Conservation (phyloP, 2,888 invertebrate species). For the Thelaira solivaga region DNA sequence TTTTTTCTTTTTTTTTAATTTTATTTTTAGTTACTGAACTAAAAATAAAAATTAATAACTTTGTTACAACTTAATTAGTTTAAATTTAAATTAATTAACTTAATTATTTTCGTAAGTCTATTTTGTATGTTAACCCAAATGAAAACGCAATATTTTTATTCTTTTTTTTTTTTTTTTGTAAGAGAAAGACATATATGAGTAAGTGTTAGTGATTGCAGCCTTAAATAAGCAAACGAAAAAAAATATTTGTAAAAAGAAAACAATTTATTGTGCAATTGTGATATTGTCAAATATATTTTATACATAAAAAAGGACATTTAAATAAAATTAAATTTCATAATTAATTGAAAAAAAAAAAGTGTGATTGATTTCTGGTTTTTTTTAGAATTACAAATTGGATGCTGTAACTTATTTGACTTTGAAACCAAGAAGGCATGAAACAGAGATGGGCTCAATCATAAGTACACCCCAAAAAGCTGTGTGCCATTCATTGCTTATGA, state of each 20-base stretch:
- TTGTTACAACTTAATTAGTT: too few relatives aligned
- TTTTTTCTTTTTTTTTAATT: slow-evolving; percentile 9
- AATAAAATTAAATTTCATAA: slow-evolving; percentile 20
- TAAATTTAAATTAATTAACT: too few relatives aligned
- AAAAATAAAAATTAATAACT: too few relatives aligned
- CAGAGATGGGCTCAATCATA: too few relatives aligned
- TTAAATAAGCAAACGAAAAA: slow-evolving; percentile 28
- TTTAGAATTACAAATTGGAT: too few relatives aligned
- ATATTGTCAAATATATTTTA: slow-evolving; percentile 64
- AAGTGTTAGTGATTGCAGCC: slow-evolving; percentile 26
- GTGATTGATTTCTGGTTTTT: too few relatives aligned
- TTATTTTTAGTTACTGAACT: slow-evolving; percentile 7
- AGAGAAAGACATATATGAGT: slow-evolving; percentile 41
- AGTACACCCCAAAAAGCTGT: too few relatives aligned
- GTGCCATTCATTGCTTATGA: too few relatives aligned
- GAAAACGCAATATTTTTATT: slow-evolving; percentile 8
- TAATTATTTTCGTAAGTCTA: slow-evolving; percentile 3
- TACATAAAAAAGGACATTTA: slow-evolving; percentile 41
- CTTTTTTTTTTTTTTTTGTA: slow-evolving; percentile 21
- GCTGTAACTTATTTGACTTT: too few relatives aligned
- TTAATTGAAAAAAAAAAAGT: background rate
- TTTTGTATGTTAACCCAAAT: background rate
- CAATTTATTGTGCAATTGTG: slow-evolving; percentile 59
- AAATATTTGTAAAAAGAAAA: background rate
- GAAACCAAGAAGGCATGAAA: too few relatives aligned